Base-by-base conservation (phyloP, 2,888 invertebrate genomes). In the Plebejus argus region DNA sequence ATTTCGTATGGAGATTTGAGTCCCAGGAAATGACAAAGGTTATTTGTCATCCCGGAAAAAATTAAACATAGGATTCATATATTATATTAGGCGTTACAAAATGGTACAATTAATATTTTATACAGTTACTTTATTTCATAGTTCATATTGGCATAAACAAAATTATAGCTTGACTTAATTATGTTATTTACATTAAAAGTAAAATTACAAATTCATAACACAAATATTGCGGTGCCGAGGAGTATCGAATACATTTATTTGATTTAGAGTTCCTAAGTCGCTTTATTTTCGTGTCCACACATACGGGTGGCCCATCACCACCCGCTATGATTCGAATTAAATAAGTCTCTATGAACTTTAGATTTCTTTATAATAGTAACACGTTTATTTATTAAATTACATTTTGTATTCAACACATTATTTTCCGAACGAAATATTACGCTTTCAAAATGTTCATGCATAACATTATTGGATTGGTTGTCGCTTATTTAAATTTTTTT, bases 281-380 rank as follows among this genome's bases (percentile, higher is more conserved):
- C 78, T 78, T 84, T 83, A 85, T 84, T 85, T 83, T 82, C 79
- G 79, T 90, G 88, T 91, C 90, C 84, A 88, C 90, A 91, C 89
- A 89, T 88, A 87, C 87, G 90, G 91, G 90, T 90, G 91, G 91
- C 85, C 86, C 83, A 85, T 85, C 83, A 82, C 82, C 84, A 81
- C 88, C 86, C 85, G 86, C 86, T 82, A 87, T 79, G 86, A 86
- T 83, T 81, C 82, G 81, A 84, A 86, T 85, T 85, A 83, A 79
- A 84, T 82, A 86, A 85, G 85, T 85, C 85, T 85, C 87, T 85
- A 83, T 78, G 79, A 76, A 77, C 72, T 56, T 70, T 75, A 66
- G 28, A 28, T 28, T 66, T 66, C 15, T 66, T 33, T 66, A 33
- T 18, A n/a, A n/a, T n/a, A 56, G 10, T 77, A 72, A 35, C 58